Evolutionary conservation across 1,140 invertebrate species (phyloP).

Genomic region (Aricia agestis): DNA sequence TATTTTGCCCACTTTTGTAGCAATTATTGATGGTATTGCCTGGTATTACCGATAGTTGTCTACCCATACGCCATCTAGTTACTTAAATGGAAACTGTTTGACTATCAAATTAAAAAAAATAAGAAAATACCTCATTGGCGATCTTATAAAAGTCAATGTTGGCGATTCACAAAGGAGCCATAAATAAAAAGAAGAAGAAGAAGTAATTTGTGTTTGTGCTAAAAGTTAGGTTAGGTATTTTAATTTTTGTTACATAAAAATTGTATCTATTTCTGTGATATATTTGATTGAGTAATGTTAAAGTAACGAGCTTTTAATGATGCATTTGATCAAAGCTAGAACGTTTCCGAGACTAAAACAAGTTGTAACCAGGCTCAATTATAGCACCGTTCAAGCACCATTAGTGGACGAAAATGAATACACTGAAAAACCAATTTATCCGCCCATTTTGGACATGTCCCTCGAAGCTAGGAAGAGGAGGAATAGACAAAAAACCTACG

Average conservation of each 20-base stretch:
- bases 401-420: conserved; percentile 55
- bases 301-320: conserved; percentile 27
- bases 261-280: too few species aligned
- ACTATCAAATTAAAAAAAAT: too few species aligned
- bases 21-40: too few species aligned
- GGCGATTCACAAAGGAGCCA: too few species aligned
- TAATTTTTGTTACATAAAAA: not conserved
- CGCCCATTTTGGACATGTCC: conserved; percentile 78
- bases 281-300: not conserved
- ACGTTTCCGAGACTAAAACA: conserved; percentile 49
- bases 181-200: too few species aligned
- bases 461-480: conserved; percentile 57
- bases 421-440: conserved; percentile 77
- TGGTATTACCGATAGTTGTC: too few species aligned
- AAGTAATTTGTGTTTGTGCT: not conserved
- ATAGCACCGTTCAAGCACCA: conserved; percentile 36
- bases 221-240: not conserved
- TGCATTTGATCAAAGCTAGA: conserved; percentile 48
- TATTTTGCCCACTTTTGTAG: too few species aligned
- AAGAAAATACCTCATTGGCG: too few species aligned
- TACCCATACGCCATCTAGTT: too few species aligned
- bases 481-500: conserved; percentile 65
- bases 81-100: too few species aligned
- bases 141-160: too few species aligned
- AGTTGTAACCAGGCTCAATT: conserved; percentile 32